Conservation (phyloP, 2,113 vertebrate genomes). For the Etia nguti region DNA sequence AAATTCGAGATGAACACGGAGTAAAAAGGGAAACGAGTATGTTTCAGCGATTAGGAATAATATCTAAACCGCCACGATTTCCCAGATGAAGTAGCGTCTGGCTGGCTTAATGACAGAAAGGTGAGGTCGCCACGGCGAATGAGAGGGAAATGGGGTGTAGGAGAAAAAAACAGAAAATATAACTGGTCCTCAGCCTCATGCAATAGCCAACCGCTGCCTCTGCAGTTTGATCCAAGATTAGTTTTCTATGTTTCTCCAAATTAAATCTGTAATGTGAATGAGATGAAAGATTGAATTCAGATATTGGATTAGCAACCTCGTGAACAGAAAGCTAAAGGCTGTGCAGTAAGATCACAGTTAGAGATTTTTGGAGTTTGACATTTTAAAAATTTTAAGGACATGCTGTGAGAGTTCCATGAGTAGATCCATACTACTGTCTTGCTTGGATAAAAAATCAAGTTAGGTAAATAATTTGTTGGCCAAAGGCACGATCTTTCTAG, state of each 20-base stretch:
- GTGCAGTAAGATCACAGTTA: neutral
- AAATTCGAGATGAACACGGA: constrained; percentile 25
- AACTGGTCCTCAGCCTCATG: neutral
- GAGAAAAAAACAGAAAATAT: neutral
- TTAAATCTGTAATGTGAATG: constrained; percentile 6
- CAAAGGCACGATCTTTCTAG: rapidly evolving
- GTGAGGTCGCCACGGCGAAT: constrained; percentile 30
- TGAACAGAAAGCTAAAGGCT: neutral
- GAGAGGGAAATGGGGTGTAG: neutral
- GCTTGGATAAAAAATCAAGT: neutral
- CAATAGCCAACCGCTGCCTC: neutral
- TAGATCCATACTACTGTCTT: neutral
- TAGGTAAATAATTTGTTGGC: neutral
- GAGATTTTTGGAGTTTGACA: neutral
- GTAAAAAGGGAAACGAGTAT: neutral
- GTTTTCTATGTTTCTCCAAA: constrained; percentile 20
- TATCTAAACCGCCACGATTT: constrained; percentile 55
- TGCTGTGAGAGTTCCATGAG: neutral
- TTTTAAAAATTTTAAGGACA: neutral
- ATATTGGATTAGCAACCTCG: neutral
- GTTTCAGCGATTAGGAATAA: constrained; percentile 49
- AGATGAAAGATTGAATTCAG: constrained; percentile 33
- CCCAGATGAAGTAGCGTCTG: constrained; percentile 75
- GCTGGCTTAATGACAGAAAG: constrained; percentile 57
- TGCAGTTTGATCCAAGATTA: constrained; percentile 10